Conservation (phyloP, 2,888 invertebrate genomes). For the Bimastos eiseni region DNA sequence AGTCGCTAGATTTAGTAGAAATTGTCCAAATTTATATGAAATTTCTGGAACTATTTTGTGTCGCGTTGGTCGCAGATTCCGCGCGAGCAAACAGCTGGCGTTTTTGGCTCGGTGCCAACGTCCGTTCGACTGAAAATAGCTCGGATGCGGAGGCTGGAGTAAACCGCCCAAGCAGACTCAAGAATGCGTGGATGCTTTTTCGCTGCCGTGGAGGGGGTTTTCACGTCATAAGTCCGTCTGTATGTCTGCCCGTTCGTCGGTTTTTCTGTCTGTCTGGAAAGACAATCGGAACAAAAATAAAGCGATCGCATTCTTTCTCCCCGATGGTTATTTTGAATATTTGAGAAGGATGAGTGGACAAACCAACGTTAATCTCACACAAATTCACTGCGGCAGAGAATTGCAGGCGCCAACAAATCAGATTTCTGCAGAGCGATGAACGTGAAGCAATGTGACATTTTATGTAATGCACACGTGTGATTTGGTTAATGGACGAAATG, state of each 20-base stretch:
- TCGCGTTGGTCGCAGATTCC: neutral
- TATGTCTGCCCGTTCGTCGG: neutral
- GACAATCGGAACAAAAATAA: neutral
- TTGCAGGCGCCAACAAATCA: neutral
- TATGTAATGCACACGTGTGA: neutral
- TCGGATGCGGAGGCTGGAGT: neutral
- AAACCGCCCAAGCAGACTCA: neutral
- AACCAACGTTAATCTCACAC: neutral
- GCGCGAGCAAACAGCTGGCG: neutral
- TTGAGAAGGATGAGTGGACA: neutral
- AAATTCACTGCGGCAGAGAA: neutral
- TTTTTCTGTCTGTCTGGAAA: constrained; percentile 21
- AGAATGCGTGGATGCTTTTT: neutral
- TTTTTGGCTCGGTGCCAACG: neutral
- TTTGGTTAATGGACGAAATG: neutral
- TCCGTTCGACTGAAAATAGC: neutral
- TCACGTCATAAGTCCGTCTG: neutral
- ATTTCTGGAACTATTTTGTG: neutral
- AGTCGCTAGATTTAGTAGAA: neutral
- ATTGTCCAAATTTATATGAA: no score
- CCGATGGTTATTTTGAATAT: neutral
- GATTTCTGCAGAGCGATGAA: neutral
- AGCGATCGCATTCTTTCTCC: neutral
- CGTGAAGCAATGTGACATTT: no score
- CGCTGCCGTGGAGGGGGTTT: neutral